Evolutionary conservation across 2,797 vertebrate species (phyloP).

Genomic region (Trachops cirrhosus): DNA sequence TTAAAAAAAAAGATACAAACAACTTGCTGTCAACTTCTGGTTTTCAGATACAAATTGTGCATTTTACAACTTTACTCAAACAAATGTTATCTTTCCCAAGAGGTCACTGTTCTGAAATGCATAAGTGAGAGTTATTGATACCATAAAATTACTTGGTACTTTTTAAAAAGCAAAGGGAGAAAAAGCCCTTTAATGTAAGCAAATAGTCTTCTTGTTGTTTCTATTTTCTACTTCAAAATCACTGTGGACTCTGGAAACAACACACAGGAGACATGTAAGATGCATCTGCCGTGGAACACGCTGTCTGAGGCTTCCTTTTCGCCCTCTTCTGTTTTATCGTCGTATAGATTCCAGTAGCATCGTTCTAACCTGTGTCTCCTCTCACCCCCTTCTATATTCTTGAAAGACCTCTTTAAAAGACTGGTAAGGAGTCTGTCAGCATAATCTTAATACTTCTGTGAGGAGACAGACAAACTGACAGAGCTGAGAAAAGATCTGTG

Average conservation of each 20-base stretch:
- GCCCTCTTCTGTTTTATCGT: neutral
- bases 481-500: neutral
- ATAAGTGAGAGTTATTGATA: slow-evolving; percentile 63
- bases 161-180: slow-evolving; percentile 37
- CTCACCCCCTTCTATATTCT: neutral
- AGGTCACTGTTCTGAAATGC: slow-evolving; percentile 54
- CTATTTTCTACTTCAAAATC: slow-evolving; percentile 14
- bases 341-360: neutral
- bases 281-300: neutral
- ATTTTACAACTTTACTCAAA: slow-evolving; percentile 72
- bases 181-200: slow-evolving; percentile 16
- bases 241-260: neutral
- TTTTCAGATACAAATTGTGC: slow-evolving; percentile 62
- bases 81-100: slow-evolving; percentile 60
- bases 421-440: neutral
- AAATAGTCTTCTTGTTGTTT: slow-evolving; percentile 7
- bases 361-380: neutral
- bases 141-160: slow-evolving; percentile 61
- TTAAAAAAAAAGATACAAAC: slow-evolving; percentile 67
- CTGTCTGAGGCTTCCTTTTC: neutral
- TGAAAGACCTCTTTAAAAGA: neutral
- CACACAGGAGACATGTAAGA: neutral
- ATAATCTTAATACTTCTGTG: neutral
- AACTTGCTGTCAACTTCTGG: slow-evolving; percentile 56
- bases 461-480: neutral